Evolutionary conservation across 2,888 invertebrate species (phyloP), one percentile per base, ranked within the genome.

Genomic region (Argyresthia goedartella): DNA sequence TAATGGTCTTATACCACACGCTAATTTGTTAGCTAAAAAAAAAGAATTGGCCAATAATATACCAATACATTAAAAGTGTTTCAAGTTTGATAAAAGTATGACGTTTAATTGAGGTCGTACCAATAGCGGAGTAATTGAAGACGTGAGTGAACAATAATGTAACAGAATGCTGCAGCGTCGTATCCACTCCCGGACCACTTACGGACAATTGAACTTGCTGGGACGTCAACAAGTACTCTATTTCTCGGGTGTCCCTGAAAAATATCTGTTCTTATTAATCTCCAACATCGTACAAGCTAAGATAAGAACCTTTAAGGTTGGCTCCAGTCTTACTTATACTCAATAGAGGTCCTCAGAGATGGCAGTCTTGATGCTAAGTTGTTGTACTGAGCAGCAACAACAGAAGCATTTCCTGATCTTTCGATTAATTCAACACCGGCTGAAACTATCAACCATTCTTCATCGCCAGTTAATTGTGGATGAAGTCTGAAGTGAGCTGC

Each of bases 191-290:
- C 9, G 60, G 59, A 15, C 76, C 76, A 33, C 62, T 67, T 4
- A 71, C 71, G 1, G 69, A 71, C 53, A 80, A 65, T 58, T 86
- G 84, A 34, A 76, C 63, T 58, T 86, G 85, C 54, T 89, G 88
- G 0, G 93, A 92, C 53, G 90, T 88, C 51, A 92, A 80, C 61
- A 88, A 87, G 72, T 91, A 92, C 68, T 92, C 90, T 63, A 90
- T 76, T 67, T 91, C 91, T n/a, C 88, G 88, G 0, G 90, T 91
- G 62, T 89, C 89, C 67, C 92, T 92, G 68, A 33, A 8, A 50
- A 33, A 13, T 13, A 44, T 11, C 14, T 13, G 15, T n/a, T 13
- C 44, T 13, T 10, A 13, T 11, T 14, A 44, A 14, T 44, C 8
- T 14, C 13, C n/a, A 13, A 15, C 14, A 14, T 15, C 14, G 2